A percentile compares a stretch with the other conserved stretches of the same genome.
These are phyloP conservation scores for Nipponacmea schrenckii DNA, from an alignment of 2,888 invertebrate species.

Conservation along the genomic window DNA sequence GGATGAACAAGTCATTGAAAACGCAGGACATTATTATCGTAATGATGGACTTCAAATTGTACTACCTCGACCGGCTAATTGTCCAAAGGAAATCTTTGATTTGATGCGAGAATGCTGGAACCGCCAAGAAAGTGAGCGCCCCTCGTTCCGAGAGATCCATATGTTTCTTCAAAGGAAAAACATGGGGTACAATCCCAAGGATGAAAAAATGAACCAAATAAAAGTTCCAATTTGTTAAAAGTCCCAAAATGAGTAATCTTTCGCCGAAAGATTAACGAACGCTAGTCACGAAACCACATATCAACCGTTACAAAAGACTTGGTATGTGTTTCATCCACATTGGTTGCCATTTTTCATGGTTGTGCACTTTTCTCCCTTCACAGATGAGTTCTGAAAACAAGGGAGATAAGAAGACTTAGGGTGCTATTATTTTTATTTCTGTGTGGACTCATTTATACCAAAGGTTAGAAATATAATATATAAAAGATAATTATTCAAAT, in stretches of 20 bases:
- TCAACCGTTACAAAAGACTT: conserved; percentile 11
- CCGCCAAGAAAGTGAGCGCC: conserved; percentile 81
- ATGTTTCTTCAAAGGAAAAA: conserved; percentile 77
- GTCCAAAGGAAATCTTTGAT: conserved; percentile 89
- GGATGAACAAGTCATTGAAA: conserved; percentile 84
- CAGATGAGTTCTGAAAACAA: conserved; percentile 6
- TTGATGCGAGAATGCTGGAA: conserved; percentile 94
- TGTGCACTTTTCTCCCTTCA: conserved; percentile 22
- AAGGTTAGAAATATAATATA: conserved; percentile 12
- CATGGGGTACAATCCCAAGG: conserved; percentile 67
- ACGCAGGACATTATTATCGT: conserved; percentile 81
- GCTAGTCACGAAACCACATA: conserved; percentile 24
- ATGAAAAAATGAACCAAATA: conserved; percentile 61
- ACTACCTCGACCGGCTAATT: conserved; percentile 79
- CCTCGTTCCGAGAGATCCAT: conserved; percentile 88
- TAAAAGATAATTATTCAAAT: background rate
- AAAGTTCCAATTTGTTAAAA: conserved; percentile 59
- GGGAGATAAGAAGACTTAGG: conserved; percentile 20
- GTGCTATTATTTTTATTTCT: conserved; percentile 18
- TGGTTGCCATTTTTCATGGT: conserved; percentile 24
- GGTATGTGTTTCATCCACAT: conserved; percentile 12
- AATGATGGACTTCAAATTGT: conserved; percentile 71
- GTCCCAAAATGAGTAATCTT: conserved; percentile 4
- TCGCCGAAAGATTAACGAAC: conserved; percentile 8
- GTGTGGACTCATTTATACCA: conserved; percentile 20